Evolutionary conservation across 2,113 vertebrate genomes (phyloP).

Genomic region (Cyanoramphus novaezelandiae): DNA sequence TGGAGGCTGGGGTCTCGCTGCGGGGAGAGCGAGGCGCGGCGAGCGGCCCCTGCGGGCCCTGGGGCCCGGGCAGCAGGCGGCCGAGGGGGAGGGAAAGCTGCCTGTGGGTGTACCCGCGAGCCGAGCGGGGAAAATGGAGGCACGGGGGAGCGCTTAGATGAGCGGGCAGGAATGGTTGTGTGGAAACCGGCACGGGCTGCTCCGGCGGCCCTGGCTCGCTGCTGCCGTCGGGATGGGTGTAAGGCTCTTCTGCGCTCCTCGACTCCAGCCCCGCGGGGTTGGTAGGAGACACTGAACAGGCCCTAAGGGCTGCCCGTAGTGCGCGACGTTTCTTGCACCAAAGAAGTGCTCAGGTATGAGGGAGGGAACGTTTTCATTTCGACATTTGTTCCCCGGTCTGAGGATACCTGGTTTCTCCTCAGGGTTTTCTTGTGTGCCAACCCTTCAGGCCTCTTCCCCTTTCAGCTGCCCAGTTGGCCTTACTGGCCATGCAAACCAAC

Average conservation of each 20-base stretch:
- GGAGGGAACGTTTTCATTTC: accelerated
- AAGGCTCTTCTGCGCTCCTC: accelerated
- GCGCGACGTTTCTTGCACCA: accelerated
- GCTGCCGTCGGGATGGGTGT: accelerated
- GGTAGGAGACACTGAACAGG: accelerated
- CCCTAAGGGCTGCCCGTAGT: accelerated
- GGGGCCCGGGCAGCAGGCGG: background rate
- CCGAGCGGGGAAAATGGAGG: background rate
- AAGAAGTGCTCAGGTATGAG: background rate
- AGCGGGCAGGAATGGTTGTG: background rate
- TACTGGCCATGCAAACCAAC: accelerated
- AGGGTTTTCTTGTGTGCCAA: background rate
- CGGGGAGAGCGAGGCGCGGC: background rate
- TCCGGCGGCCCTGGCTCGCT: background rate
- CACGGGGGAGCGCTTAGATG: accelerated
- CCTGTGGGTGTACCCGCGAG: background rate
- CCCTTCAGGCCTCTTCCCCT: background rate
- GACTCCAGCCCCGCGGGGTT: background rate
- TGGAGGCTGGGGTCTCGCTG: background rate
- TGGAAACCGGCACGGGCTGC: background rate
- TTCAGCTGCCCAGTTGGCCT: background rate
- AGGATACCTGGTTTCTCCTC: background rate
- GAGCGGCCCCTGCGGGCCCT: background rate
- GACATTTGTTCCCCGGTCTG: background rate
- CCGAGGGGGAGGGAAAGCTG: background rate